Conservation (phyloP, 2,113 vertebrate species). For the Anas platyrhynchos region DNA sequence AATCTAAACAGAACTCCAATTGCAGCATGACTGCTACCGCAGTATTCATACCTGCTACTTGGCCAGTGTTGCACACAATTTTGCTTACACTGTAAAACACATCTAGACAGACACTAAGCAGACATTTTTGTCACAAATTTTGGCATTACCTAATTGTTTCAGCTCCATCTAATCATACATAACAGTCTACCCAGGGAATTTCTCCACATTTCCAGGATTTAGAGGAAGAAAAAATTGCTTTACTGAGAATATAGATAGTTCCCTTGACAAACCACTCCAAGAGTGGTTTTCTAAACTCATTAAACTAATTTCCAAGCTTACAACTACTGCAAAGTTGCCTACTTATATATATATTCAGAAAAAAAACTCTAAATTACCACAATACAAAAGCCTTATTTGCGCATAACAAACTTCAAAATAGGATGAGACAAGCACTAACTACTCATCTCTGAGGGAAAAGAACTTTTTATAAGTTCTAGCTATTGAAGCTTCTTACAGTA, state of each 20-base stretch:
- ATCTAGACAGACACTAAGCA: neutral
- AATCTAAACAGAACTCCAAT: neutral
- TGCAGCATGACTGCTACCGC: neutral
- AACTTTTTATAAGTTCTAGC: neutral
- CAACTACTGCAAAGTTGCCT: neutral
- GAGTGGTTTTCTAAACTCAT: neutral
- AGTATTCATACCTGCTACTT: neutral
- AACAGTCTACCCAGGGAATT: neutral
- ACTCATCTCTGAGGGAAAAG: neutral
- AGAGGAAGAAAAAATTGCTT: neutral
- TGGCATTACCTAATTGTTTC: neutral
- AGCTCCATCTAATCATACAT: neutral
- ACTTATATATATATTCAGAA: neutral
- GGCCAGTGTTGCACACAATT: neutral
- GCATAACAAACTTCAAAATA: neutral
- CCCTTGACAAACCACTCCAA: neutral
- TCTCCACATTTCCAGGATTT: neutral
- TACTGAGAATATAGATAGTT: neutral
- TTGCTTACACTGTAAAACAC: neutral
- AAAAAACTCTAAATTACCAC: neutral
- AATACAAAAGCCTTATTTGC: neutral
- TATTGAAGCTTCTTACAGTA: neutral
- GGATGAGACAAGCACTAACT: neutral
- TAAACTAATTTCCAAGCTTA: neutral
- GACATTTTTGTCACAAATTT: neutral